Evolutionary conservation across 1,140 invertebrate genomes (phyloP).

Genomic region (Mylabris phalerata): DNA sequence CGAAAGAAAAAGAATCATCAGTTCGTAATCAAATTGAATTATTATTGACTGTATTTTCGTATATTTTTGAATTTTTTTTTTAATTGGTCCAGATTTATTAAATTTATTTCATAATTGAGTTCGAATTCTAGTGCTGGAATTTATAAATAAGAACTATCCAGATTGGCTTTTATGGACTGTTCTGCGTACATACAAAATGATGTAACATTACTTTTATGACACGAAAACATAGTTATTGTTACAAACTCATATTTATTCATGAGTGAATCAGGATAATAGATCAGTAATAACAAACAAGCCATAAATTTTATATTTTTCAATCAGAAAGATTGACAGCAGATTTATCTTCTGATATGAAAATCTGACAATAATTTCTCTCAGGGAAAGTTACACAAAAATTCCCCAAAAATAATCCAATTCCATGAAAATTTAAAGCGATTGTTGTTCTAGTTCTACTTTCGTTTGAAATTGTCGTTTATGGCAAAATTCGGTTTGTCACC

Average conservation of each 20-base stretch:
- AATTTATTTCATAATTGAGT: no score
- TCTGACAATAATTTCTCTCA: neutral
- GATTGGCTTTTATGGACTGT: no score
- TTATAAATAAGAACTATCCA: no score
- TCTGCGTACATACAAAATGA: neutral
- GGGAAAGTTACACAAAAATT: slow-evolving; percentile 3
- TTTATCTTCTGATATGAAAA: neutral
- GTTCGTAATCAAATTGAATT: no score
- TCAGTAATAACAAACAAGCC: slow-evolving; percentile 9
- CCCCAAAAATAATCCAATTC: neutral
- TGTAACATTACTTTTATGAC: slow-evolving; percentile 12
- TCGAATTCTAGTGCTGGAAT: no score
- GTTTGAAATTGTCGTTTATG: slow-evolving; percentile 4
- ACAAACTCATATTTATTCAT: slow-evolving; percentile 16
- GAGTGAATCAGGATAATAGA: slow-evolving; percentile 10
- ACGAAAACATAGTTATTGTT: slow-evolving; percentile 5
- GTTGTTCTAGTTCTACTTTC: slow-evolving; percentile 7
- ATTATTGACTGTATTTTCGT: no score
- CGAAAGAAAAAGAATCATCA: no score
- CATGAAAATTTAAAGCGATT: neutral
- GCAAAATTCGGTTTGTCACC: slow-evolving; percentile 10
- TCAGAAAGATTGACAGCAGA: slow-evolving; percentile 10
- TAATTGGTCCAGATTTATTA: no score
- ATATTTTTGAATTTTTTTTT: no score
- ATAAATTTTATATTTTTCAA: slow-evolving; percentile 17